A percentile compares a stretch with the other conserved stretches of the same genome.
Conservation (phyloP, 1,140 invertebrate species). For the Notospermus geniculatus region DNA sequence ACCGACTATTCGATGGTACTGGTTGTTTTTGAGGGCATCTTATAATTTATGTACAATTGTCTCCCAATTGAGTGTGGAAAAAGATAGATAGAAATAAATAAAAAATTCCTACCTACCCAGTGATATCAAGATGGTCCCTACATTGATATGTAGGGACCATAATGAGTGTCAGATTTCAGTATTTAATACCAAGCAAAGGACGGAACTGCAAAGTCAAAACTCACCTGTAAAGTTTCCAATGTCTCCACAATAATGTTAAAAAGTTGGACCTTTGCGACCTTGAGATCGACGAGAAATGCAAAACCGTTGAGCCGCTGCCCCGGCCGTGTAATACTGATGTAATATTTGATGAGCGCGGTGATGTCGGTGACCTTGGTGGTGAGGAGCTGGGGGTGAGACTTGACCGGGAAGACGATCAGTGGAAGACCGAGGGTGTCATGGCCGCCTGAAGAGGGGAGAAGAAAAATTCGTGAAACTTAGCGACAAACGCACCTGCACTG, state of each 20-base stretch:
- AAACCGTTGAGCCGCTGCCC: conserved; percentile 5
- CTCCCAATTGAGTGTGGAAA: no score
- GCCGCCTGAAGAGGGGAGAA: background rate
- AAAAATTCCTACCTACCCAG: no score
- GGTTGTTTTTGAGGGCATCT: no score
- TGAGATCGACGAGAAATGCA: conserved; percentile 6
- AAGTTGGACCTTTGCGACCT: background rate
- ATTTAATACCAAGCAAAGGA: background rate
- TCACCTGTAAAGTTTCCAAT: conserved; percentile 8
- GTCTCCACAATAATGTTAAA: conserved; percentile 1
- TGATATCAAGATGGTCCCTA: no score
- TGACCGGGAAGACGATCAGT: background rate
- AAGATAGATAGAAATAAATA: no score
- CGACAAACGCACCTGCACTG: background rate
- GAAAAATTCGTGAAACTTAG: background rate
- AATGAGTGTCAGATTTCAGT: background rate
- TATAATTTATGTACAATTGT: no score
- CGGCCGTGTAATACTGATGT: conserved; percentile 2
- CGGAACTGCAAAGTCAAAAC: background rate
- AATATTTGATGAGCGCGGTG: background rate
- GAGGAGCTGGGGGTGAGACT: background rate
- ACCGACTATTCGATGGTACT: no score
- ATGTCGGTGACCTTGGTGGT: background rate
- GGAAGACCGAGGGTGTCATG: conserved; percentile 3
- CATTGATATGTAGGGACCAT: no score